Base-by-base conservation (phyloP, 2,888 invertebrate genomes). In the Heliconius erato region DNA sequence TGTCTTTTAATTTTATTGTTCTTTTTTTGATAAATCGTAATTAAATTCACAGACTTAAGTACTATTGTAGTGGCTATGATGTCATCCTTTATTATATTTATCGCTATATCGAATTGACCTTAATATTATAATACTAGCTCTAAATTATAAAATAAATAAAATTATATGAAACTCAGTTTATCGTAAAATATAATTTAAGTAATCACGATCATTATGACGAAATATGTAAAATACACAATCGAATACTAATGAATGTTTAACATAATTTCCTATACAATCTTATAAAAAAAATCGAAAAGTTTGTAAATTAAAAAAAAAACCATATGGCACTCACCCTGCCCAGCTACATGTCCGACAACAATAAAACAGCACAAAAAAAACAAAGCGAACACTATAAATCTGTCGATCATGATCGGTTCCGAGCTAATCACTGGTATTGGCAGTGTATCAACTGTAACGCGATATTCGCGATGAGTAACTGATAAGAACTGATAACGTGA, bases 401-500 rank as follows among this genome's bases (percentile, higher is more conserved):
- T 88, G 83, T 83, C 86, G 89, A 88, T 91, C 95, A 95, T 94
- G 91, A 90, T 94, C 90, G 88, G 79, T 83, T 88, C 69, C 82
- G 72, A 80, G 35, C 83, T 81, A 85, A 72, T 84, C 85, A 84
- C 86, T 81, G 79, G 80, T 89, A 90, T 90, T 91, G 89, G 93
- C 94, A 92, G 91, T 91, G 89, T 89, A 90, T 90, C 89, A 90
- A 91, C 87, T 87, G 88, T 88, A 88, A 86, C 86, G 89, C 91
- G 92, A 92, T 93, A 92, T 94, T 94, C 91, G 95, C 95, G 95
- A 94, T 94, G 94, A 90, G 91, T 91, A 90, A 89, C 80, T 92
- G 95, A 95, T 95, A 94, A 93, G 91, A 91, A 90, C 88, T 93
- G 95, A 95, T 95, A 95, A 95, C 90, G 89, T 89, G 92, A 93